These are phyloP conservation scores for Microcebus lehilahytsara DNA, from an alignment of 2,113 vertebrate species.

Conservation along the genomic window DNA sequence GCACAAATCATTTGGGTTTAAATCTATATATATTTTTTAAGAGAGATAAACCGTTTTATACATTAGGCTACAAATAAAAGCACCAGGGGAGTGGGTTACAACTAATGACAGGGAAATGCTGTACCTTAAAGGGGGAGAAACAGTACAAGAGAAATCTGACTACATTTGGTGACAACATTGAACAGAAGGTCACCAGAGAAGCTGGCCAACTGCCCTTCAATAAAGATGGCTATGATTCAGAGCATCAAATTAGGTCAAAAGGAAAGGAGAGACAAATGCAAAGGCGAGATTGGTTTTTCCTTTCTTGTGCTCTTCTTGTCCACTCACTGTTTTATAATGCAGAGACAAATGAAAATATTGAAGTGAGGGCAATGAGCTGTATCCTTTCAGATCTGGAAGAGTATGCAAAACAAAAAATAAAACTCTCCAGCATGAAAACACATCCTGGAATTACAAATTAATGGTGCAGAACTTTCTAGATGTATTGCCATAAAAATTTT, in stretches of 20 bases:
- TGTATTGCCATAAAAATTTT: background rate
- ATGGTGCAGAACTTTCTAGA: constrained; percentile 20
- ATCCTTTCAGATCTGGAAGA: background rate
- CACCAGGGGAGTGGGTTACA: background rate
- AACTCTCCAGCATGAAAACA: constrained; percentile 25
- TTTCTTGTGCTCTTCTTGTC: background rate
- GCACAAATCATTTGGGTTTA: background rate
- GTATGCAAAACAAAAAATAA: constrained; percentile 40
- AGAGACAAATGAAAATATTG: background rate
- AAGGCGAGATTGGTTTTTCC: background rate
- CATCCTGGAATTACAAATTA: background rate
- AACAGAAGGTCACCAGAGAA: background rate
- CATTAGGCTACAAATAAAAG: background rate
- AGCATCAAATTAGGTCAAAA: background rate
- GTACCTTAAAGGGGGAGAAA: background rate
- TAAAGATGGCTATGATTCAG: background rate
- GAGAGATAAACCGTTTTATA: background rate
- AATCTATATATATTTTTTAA: background rate
- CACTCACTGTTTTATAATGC: background rate
- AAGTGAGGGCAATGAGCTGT: background rate
- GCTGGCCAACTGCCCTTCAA: background rate
- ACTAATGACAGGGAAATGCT: background rate
- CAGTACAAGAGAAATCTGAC: background rate
- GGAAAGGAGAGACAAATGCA: background rate
- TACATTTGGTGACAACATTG: background rate